Base-by-base conservation (phyloP, 2,888 invertebrate genomes). In the Dysmachus trigonus region DNA sequence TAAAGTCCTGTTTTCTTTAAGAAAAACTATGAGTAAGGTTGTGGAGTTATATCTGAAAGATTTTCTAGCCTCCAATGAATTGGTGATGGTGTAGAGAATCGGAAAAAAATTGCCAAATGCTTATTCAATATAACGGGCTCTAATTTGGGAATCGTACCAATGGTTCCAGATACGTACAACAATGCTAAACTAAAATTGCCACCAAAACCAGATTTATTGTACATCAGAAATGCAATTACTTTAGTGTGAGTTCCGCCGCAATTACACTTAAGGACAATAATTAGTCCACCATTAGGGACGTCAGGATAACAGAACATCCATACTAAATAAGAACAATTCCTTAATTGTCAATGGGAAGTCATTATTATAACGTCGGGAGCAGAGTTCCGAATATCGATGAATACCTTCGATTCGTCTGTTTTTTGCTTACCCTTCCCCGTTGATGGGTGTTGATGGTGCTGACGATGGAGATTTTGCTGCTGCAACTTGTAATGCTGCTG, bases 281-380 rank as follows among this genome's bases (percentile, higher is more conserved):
- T 22, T 18, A 76, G 4, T 41, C 7, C 22, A 22, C 10, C 38
- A 18, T 76, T 38, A 33, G 41, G 35, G 38, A 18, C 76, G 18
- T 76, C 38, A 18, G 76, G 76, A 76, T 22, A 76, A 73, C 73
- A 33, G 38, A 35, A 18, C 22, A 76, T 76, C 33, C 71, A 27
- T n/a, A 62, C 62, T 72, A 86, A 81, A 72, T 83, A 27, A 76
- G 77, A 31, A 85, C 62, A 84, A 77, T 89, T 91, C 90, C 90
- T 91, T 91, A 92, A 92, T 90, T 94, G 95, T 95, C 95, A 95
- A 94, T 95, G 95, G 87, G 95, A 92, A 89, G 92, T 92, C 92
- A 92, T 95, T 90, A 97, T 97, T 90, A 97, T 97, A 90, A 97
- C 97, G 92, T 97, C 97, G 79, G 97, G 97, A 1, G 97, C 97